phyloP scores from a whole-genome alignment of 2,888 invertebrate species.

The Rhodophaea formosa region DNA sequence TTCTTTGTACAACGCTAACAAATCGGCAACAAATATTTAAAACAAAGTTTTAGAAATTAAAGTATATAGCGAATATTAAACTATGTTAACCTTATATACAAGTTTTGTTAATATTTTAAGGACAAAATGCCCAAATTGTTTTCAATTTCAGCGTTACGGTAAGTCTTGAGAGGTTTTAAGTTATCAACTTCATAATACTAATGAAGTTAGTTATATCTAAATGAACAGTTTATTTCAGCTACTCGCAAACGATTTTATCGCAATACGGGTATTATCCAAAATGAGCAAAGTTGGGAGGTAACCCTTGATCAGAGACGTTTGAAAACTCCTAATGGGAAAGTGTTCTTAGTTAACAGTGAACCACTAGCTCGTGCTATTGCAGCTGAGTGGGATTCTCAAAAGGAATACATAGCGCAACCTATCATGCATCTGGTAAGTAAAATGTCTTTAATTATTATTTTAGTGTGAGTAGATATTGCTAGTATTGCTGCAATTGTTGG shows the following conservation, averaged over 20 bases:
- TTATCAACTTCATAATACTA: no score
- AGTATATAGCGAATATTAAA: not conserved
- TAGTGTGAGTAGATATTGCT: no score
- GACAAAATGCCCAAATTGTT: conserved; percentile 37
- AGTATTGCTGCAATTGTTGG: no score
- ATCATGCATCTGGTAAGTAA: conserved; percentile 93
- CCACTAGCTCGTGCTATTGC: conserved; percentile 95
- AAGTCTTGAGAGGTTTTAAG: conserved; percentile 23
- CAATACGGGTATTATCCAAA: conserved; percentile 85
- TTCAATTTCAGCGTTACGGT: conserved; percentile 53
- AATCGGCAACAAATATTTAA: no score
- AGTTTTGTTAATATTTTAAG: conserved; percentile 34
- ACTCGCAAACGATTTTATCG: conserved; percentile 87
- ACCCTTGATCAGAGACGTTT: conserved; percentile 93
- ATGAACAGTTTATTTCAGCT: conserved; percentile 37
- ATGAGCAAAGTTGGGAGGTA: conserved; percentile 89
- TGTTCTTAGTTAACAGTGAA: conserved; percentile 90
- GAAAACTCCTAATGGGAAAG: conserved; percentile 92
- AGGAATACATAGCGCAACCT: conserved; percentile 86
- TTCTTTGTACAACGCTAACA: no score
- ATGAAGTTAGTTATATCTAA: no score
- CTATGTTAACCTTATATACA: conserved; percentile 38
- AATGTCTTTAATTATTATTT: no score
- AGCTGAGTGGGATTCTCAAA: conserved; percentile 96
- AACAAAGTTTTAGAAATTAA: no score